Evolutionary conservation across 2,113 vertebrate genomes (phyloP), one percentile per base, ranked within the genome.

Genomic region (Sapayoa aenigma): DNA sequence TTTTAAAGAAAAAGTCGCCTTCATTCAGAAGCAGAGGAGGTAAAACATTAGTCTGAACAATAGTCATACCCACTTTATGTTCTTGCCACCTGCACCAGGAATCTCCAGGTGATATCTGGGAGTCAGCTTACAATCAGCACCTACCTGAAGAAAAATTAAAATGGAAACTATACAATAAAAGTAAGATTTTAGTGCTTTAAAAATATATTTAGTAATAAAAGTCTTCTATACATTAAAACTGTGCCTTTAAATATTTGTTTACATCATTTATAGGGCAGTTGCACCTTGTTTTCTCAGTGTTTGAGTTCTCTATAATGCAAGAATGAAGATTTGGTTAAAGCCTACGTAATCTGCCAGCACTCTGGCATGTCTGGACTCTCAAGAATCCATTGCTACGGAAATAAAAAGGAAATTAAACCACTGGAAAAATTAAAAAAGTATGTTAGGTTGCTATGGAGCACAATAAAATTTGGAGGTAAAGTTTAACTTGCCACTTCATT

Each of bases 351-450:
- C 44, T 87, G 92, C 78, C 94, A 96, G 79, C 42, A 71, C 50
- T 84, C 53, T 8, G 90, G 95, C 86, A 97, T 89, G 95, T 84
- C 95, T 96, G 94, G 95, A 96, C 90, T 95, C 86, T 35, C 63
- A 96, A 92, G 96, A 96, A 97, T 97, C 83, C 86, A 88, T 71
- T 2, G 10, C 85, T 94, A 59, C 19, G 80, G 92, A 96, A 96
- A 94, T 90, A 93, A 94, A 92, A 94, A 93, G 96, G 95, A 95
- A 97, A 97, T 94, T 77, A 96, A 97, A 93, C 72, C 68, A 47
- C 83, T 92, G 65, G 87, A 72, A 90, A 93, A 92, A 96, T 68
- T 42, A 5, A 33, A 83, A 50, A 88, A 74, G 30, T 42, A 92
- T 92, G 90, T 63, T 77, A 59, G 59, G 76, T 92, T 96, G 81